Base-by-base conservation (phyloP, 2,888 invertebrate genomes). In the Argynnis bischoffii region DNA sequence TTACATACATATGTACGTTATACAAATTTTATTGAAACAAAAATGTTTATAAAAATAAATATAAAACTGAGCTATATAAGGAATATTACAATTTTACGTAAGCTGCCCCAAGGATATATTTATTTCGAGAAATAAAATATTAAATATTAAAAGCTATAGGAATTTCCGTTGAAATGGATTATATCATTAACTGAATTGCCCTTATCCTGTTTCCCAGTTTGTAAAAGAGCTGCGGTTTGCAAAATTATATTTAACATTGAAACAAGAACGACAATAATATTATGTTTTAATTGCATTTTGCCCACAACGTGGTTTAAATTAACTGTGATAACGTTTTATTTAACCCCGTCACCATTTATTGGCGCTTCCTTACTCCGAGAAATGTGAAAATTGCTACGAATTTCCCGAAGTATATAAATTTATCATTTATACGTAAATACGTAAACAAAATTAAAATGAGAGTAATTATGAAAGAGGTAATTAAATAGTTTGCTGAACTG, bases 281-380 rank as follows among this genome's bases (percentile, higher is more conserved):
- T 18, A 51, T 60, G 61, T 61, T 61, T 61, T 51, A 51, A 61
- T 61, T 61, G 61, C 53, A 61, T 41, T 61, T 51, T 61, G 8
- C 14, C 51, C 61, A 50, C 51, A 61, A 51, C 21, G 61, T 2
- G 61, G n/a, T 53, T 61, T 53, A 61, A 61, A 61, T 50, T 61
- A 61, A 61, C 61, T 61, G 51, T 61, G 61, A 61, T 61, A 61
- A 61, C 61, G 35, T 41, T 51, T 61, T 61, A 51, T 50, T 31
- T 61, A 35, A 51, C 35, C 61, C 35, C 61, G 31, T 35, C 35
- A 41, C 48, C 61, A 41, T 18, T 61, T 51, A 61, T 61, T 51
- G 51, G 51, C 13, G 51, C 51, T 61, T 61, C 61, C 35, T 61
- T 41, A 8, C 18, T 61, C 31, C 16, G 31, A 60, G 48, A 60